Evolutionary conservation across 2,113 vertebrate species (phyloP), one percentile per base, ranked within the genome.

Genomic region (Brachypodius melanocephalos): DNA sequence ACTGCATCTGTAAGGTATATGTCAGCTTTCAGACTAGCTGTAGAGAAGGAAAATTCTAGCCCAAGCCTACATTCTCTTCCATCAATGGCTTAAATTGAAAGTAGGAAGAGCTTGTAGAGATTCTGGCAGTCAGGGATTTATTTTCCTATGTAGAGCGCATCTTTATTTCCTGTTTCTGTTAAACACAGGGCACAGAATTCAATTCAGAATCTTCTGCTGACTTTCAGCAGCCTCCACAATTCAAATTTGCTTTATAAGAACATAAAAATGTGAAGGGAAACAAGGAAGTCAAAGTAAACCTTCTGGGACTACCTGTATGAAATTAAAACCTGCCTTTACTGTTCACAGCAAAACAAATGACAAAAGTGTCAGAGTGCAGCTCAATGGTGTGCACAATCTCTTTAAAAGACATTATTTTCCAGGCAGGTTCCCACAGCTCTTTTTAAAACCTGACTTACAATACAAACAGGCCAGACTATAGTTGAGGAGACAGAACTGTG

Each of bases 181-280:
- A 68, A 49, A 58, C 12, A 45, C 28, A 52, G 76, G 54, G 17
- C 51, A 76, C 31, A 85, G 42, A 87, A 88, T 52, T 85, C 11
- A 74, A 32, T n/a, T 71, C 57, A 78, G 72, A 87, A 63, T 59
- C 45, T 73, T 73, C 42, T 59, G 65, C 38, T 91, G 75, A 52
- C 52, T 95, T 93, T 87, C 61, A 65, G 8, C 40, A 78, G 49
- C 49, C 42, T 65, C 58, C 71, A 45, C n/a, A 48, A 69, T 90
- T 78, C 57, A 48, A 52, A 68, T 36, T 57, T 63, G 40, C 55
- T 87, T 92, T 84, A 34, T 24, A 52, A 13, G 9, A 89, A 61
- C 36, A 42, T 46, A 80, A 65, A 90, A 81, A 95, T 14, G 42
- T 4, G 1, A 40, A 87, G 61, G 38, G 81, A 40, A 71, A 68